These are phyloP conservation scores for Tangara arthus DNA, from an alignment of 2,797 vertebrate species.

Conservation along the genomic window DNA sequence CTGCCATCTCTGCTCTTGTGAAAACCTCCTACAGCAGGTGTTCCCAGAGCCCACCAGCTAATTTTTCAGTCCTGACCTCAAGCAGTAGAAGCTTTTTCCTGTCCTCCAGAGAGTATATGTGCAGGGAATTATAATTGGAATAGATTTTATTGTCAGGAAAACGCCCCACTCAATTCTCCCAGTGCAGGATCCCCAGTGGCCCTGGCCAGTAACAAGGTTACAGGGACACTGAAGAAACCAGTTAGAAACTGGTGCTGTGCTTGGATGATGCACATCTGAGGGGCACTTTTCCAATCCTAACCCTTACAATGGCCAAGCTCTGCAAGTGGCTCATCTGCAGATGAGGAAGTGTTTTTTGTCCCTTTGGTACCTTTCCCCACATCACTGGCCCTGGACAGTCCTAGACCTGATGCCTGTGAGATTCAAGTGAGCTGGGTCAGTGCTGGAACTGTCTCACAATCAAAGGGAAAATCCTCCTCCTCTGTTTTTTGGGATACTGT, in stretches of 20 bases:
- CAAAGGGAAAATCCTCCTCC: background rate
- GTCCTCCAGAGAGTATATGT: background rate
- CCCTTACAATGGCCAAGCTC: background rate
- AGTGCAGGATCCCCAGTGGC: fast-evolving
- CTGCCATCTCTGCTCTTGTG: background rate
- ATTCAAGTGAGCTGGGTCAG: background rate
- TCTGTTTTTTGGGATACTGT: background rate
- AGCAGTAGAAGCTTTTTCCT: background rate
- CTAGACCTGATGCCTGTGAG: background rate
- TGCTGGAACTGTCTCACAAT: background rate
- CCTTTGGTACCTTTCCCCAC: background rate
- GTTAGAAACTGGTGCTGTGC: background rate
- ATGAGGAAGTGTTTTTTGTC: background rate
- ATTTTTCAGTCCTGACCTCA: conserved; percentile 6
- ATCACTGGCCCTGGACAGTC: no score
- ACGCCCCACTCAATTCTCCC: background rate
- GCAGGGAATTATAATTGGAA: background rate
- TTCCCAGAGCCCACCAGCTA: background rate
- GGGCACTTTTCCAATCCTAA: background rate
- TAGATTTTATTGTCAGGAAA: conserved; percentile 16
- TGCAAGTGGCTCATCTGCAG: background rate
- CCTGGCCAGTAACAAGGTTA: background rate
- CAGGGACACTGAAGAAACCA: background rate
- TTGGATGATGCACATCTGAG: background rate
- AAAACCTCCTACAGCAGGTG: background rate